phyloP scores from a whole-genome alignment of 2,113 vertebrate genomes.

The Otis tarda region DNA sequence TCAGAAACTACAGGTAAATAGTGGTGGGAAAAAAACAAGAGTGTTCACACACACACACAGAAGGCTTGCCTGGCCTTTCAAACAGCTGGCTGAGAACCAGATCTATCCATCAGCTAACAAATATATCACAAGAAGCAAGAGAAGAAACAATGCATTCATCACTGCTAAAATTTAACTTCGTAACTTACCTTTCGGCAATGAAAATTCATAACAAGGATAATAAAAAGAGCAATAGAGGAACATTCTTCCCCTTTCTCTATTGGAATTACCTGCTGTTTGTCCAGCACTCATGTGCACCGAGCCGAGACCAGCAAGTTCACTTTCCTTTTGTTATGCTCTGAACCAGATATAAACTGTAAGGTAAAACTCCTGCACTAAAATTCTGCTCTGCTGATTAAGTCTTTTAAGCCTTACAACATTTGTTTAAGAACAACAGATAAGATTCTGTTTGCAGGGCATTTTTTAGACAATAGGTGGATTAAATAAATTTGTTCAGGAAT shows the following conservation, averaged over 20 bases:
- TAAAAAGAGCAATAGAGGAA: conserved; percentile 3
- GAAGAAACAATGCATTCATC: not conserved
- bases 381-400: not conserved
- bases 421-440: not conserved
- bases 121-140: not conserved
- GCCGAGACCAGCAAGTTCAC: not conserved
- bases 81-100: not conserved
- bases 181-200: not conserved
- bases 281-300: not conserved
- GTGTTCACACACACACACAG: not conserved
- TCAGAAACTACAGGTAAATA: not conserved
- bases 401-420: not conserved
- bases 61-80: not conserved
- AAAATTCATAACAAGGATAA: conserved; percentile 29
- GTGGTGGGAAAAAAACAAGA: not conserved
- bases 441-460: not conserved
- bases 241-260: not conserved
- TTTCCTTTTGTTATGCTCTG: not conserved
- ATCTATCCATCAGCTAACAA: not conserved
- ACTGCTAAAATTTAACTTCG: conserved; percentile 57
- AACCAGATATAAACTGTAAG: not conserved
- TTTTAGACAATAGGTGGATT: not conserved
- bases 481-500: not conserved
- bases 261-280: not conserved
- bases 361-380: not conserved